Conservation (phyloP, 2,888 invertebrate species). For the Apotomis betuletana region DNA sequence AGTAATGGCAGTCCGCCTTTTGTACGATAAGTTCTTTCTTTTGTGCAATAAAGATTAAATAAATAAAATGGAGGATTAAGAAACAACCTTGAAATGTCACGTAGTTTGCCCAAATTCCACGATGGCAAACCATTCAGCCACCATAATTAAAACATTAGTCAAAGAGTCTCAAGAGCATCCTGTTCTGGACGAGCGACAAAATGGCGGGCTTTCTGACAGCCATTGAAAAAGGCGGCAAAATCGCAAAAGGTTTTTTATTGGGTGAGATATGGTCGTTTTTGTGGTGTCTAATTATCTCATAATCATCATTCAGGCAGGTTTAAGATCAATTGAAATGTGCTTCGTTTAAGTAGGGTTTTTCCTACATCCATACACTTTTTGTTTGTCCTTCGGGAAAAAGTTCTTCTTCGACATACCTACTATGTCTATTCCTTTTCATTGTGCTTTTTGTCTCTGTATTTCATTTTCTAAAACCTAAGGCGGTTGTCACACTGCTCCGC, state of each 20-base stretch:
- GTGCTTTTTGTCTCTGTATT: too few species aligned
- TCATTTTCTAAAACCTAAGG: too few species aligned
- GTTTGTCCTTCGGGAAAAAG: too few species aligned
- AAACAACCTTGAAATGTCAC: constrained; percentile 1
- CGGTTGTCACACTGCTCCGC: too few species aligned
- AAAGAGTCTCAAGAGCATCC: constrained; percentile 36
- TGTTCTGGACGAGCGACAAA: constrained; percentile 33
- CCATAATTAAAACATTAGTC: constrained; percentile 38
- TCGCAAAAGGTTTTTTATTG: constrained; percentile 36
- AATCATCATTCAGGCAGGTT: constrained; percentile 16
- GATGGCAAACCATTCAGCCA: constrained; percentile 20
- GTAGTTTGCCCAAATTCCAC: neutral
- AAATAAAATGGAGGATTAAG: too few species aligned
- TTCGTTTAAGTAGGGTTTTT: too few species aligned
- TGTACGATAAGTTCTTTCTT: too few species aligned
- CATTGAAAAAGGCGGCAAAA: constrained; percentile 38
- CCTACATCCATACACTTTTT: too few species aligned
- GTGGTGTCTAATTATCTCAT: constrained; percentile 23
- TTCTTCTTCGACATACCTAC: too few species aligned
- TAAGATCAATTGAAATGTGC: neutral
- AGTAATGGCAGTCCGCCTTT: too few species aligned
- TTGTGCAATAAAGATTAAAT: too few species aligned
- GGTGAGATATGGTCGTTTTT: constrained; percentile 36
- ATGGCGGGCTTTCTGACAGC: constrained; percentile 35
- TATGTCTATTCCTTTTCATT: too few species aligned